Percentiles rank a stretch among this genome's conserved stretches.
These are phyloP conservation scores for Troilus luridus DNA, from an alignment of 2,888 invertebrate genomes.

Conservation along the genomic window DNA sequence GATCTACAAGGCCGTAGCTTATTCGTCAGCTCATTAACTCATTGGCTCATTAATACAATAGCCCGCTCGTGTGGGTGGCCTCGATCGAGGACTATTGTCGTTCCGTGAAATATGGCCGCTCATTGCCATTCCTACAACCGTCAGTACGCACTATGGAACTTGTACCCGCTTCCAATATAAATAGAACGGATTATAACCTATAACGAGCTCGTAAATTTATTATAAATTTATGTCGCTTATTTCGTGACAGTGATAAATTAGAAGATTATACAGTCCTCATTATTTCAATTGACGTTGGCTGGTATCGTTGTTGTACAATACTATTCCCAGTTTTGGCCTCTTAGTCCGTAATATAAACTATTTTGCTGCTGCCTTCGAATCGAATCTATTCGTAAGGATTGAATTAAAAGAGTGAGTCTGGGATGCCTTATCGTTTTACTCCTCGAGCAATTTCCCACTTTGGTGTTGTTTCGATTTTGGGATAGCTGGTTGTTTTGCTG, in stretches of 20 bases:
- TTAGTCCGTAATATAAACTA: too few relatives aligned
- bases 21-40: slow-evolving; percentile 43
- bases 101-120: neutral
- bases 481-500: too few relatives aligned
- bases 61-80: neutral
- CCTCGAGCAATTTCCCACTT: too few relatives aligned
- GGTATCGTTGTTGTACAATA: neutral
- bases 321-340: too few relatives aligned
- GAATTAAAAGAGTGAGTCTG: too few relatives aligned
- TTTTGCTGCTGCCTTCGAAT: too few relatives aligned
- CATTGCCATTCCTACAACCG: slow-evolving; percentile 39
- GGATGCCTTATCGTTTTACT: too few relatives aligned
- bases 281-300: neutral
- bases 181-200: neutral
- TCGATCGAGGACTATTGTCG: neutral
- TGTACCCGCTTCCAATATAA: slow-evolving; percentile 6
- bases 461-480: too few relatives aligned
- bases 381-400: too few relatives aligned
- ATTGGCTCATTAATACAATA: slow-evolving; percentile 26
- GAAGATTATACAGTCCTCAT: neutral
- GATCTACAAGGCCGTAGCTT: slow-evolving; percentile 35
- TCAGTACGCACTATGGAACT: neutral
- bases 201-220: slow-evolving; percentile 15
- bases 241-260: neutral
- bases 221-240: slow-evolving; percentile 17